These are phyloP conservation scores for Agonopterix subpropinquella DNA, from an alignment of 2,888 invertebrate species.

Conservation along the genomic window DNA sequence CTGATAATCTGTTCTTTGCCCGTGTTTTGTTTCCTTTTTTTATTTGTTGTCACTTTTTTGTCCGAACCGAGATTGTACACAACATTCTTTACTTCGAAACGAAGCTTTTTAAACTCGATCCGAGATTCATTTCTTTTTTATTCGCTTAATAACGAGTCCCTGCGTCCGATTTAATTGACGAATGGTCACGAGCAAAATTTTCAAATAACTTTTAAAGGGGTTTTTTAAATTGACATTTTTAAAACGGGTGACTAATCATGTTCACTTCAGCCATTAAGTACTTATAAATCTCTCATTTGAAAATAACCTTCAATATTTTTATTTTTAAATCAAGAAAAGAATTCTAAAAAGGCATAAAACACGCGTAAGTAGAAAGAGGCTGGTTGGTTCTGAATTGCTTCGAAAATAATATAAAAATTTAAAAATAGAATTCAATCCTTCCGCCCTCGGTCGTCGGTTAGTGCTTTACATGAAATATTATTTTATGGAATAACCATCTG, in stretches of 20 bases:
- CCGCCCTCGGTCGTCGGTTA: conserved; percentile 70
- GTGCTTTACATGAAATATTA: conserved; percentile 76
- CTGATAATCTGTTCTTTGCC: conserved; percentile 74
- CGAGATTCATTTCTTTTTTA: conserved; percentile 68
- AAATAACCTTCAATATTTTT: conserved; percentile 2
- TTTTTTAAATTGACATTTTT: conserved; percentile 34
- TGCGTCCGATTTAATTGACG: conserved; percentile 67
- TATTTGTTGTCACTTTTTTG: conserved; percentile 75
- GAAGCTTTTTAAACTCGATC: conserved; percentile 68
- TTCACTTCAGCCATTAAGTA: conserved; percentile 8
- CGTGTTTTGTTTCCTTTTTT: conserved; percentile 64
- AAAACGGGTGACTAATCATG: conserved; percentile 1
- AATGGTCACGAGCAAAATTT: conserved; percentile 61
- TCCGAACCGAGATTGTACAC: conserved; percentile 73
- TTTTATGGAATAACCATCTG: conserved; percentile 76
- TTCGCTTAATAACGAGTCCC: conserved; percentile 62
- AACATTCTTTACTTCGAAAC: conserved; percentile 76
- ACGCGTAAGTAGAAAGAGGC: conserved; percentile 7
- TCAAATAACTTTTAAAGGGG: conserved; percentile 52
- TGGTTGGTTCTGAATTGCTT: conserved; percentile 40
- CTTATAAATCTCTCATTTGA: background rate
- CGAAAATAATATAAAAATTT: conserved; percentile 60
- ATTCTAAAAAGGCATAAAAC: conserved; percentile 8
- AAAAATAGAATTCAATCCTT: conserved; percentile 75
- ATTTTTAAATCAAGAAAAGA: conserved; percentile 1